phyloP scores from a whole-genome alignment of 2,797 vertebrate genomes.

The Bradypus variegatus region DNA sequence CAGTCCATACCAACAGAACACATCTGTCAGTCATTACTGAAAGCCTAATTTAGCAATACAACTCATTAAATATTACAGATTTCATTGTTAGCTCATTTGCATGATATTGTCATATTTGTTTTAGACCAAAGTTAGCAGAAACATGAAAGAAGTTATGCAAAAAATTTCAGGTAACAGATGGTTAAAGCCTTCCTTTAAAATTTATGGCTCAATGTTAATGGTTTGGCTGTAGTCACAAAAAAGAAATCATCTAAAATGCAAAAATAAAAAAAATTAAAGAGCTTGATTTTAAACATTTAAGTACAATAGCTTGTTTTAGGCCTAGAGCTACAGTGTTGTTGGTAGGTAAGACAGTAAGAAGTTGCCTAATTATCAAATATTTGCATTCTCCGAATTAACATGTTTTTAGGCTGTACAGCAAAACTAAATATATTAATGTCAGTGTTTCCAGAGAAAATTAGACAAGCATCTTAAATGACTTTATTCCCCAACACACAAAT shows the following conservation, averaged over 20 bases:
- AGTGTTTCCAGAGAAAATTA: not conserved
- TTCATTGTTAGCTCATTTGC: not conserved
- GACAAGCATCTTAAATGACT: not conserved
- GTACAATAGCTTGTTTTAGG: not conserved
- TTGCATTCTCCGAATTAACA: not conserved
- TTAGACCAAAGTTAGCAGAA: conserved; percentile 43
- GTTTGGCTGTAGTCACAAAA: not conserved
- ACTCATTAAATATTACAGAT: not conserved
- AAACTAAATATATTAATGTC: not conserved
- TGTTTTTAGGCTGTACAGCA: not conserved
- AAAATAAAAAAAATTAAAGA: not conserved
- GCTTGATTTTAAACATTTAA: not conserved
- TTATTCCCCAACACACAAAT: not conserved
- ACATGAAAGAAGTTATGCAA: conserved; percentile 48
- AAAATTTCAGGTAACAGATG: conserved; percentile 57
- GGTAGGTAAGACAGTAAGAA: not conserved
- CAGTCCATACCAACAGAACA: not conserved
- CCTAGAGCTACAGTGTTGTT: not conserved
- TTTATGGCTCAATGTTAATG: conserved; percentile 36
- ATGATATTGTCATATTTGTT: conserved; percentile 43
- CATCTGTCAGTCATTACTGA: not conserved
- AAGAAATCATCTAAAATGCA: not conserved
- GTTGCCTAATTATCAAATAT: conserved; percentile 40
- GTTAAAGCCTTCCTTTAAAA: conserved; percentile 56
- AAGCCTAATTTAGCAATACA: not conserved